A percentile compares a stretch with the other conserved stretches of the same genome.
phyloP scores from a whole-genome alignment of 2,797 vertebrate species.

The Dicrostonyx torquatus region DNA sequence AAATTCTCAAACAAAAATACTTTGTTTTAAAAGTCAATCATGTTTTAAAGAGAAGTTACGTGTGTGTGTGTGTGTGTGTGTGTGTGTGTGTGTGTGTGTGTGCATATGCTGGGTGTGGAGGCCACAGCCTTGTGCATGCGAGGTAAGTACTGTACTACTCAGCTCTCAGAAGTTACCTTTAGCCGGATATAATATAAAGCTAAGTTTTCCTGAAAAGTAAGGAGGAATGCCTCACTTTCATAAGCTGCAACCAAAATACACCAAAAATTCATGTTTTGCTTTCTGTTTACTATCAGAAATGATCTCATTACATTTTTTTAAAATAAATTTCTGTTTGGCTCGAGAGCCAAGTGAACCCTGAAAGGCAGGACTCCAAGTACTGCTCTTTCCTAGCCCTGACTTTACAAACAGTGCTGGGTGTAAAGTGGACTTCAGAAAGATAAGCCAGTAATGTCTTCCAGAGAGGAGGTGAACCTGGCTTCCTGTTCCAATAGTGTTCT shows the following conservation, averaged over 20 bases:
- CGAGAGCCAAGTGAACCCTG: background rate
- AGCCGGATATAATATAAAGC: background rate
- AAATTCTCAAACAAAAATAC: background rate
- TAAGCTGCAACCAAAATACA: background rate
- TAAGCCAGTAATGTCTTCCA: background rate
- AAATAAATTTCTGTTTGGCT: background rate
- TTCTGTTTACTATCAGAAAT: slow-evolving; percentile 40
- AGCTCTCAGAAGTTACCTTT: background rate
- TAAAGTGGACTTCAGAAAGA: slow-evolving; percentile 20
- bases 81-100: background rate
- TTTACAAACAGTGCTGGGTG: background rate
- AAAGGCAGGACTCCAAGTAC: background rate
- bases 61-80: background rate
- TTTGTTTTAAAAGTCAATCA: background rate
- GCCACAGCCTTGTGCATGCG: background rate
- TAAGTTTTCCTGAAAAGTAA: background rate
- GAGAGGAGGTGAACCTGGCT: background rate
- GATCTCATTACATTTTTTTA: background rate
- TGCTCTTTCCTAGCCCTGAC: background rate
- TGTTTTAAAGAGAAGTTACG: background rate
- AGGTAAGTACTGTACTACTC: background rate
- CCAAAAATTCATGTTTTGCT: background rate
- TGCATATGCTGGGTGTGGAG: background rate
- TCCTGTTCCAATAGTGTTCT: background rate
- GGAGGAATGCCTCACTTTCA: slow-evolving; percentile 34